phyloP scores from a whole-genome alignment of 2,797 vertebrate genomes.

The Anguilla pacifica region DNA sequence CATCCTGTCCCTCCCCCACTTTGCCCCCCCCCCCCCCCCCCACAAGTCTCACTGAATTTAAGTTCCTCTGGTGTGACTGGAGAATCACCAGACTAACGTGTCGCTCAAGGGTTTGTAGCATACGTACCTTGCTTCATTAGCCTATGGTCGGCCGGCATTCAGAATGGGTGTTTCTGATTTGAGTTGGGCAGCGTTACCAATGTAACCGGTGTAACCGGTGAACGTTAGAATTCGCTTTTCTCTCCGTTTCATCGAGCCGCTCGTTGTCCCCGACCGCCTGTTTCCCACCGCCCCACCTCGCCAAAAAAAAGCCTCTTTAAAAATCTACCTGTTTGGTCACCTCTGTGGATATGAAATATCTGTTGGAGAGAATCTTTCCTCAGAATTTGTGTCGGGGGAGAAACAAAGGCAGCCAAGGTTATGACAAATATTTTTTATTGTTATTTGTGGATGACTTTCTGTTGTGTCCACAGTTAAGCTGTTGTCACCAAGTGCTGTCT shows the following conservation, averaged over 20 bases:
- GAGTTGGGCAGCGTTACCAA: not conserved
- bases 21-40: not conserved
- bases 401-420: conserved; percentile 74
- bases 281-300: conserved; percentile 51
- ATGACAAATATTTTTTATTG: conserved; percentile 75
- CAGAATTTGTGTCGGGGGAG: conserved; percentile 77
- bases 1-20: conserved; percentile 10
- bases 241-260: conserved; percentile 2
- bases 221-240: conserved; percentile 8
- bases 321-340: conserved; percentile 63
- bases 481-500: conserved; percentile 64
- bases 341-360: conserved; percentile 74
- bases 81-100: not conserved
- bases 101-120: not conserved
- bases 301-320: conserved; percentile 63
- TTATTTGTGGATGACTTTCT: conserved; percentile 73
- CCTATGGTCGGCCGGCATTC: conserved; percentile 21
- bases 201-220: not conserved
- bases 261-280: conserved; percentile 43
- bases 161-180: not conserved
- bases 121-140: not conserved
- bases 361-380: conserved; percentile 71
- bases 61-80: not conserved
- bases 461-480: conserved; percentile 55
- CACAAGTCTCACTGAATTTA: not conserved